phyloP scores from a whole-genome alignment of 2,888 invertebrate species.

The Caenorhabditis wallacei region DNA sequence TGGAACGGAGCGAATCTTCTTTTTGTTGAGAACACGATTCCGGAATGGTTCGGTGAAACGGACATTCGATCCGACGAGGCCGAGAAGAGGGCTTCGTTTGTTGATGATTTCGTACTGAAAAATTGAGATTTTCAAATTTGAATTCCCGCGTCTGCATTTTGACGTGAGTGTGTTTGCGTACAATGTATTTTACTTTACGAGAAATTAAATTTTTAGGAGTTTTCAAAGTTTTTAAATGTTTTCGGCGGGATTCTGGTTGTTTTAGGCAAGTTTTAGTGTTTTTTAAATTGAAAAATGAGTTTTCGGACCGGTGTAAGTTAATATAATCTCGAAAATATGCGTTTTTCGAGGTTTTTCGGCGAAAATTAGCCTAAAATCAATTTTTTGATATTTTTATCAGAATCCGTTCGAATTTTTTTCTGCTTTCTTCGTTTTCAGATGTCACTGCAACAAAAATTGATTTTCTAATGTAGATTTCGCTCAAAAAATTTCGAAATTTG shows the following conservation, averaged over 20 bases:
- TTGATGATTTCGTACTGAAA: conserved; percentile 66
- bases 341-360: too few relatives aligned
- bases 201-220: neutral
- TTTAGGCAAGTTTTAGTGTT: too few relatives aligned
- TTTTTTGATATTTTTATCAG: too few relatives aligned
- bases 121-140: conserved; percentile 1
- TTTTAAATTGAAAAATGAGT: too few relatives aligned
- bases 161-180: neutral
- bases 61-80: conserved; percentile 66
- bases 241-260: neutral
- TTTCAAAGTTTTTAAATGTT: neutral
- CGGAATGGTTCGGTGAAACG: conserved; percentile 70
- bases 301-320: too few relatives aligned
- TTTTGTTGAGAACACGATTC: conserved; percentile 64
- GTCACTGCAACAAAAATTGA: too few relatives aligned
- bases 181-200: neutral
- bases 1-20: conserved; percentile 60
- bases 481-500: too few relatives aligned
- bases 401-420: too few relatives aligned
- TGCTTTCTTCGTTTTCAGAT: too few relatives aligned
- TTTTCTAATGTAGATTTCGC: too few relatives aligned
- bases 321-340: too few relatives aligned
- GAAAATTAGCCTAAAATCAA: too few relatives aligned
- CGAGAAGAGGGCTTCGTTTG: conserved; percentile 64
- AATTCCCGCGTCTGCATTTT: neutral